Base-by-base conservation (phyloP, 1,140 invertebrate genomes). In the Drosophila bipectinata region DNA sequence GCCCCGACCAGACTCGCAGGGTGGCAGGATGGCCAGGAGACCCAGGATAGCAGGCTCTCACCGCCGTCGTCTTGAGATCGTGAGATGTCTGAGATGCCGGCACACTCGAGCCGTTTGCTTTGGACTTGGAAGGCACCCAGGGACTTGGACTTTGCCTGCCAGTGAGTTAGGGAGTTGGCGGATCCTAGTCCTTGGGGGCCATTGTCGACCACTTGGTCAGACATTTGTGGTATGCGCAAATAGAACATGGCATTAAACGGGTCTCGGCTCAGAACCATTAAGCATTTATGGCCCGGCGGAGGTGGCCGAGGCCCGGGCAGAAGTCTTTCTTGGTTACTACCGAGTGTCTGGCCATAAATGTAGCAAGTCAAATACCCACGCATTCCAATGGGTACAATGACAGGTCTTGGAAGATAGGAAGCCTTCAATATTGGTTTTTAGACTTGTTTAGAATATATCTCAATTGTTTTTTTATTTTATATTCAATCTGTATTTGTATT, bases 101-200 rank as follows among this genome's bases (percentile, higher is more conserved):
- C 82, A 78, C 82, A 85, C 78, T 79, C 64, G 57, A 47, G 39
- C 59, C 85, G 82, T 88, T 87, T 88, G 72, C 79, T 87, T 88
- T 72, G 53, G 82, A 64, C 60, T 67, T 6, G 5, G 15, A 26
- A 28, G 21, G 37, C 28, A 44, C 21, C 60, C 26, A 8, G 32
- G 56, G 30, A 49, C 24, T 24, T 18, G 21, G 41, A 15, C 41
- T 14, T 18, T 18, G 41, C 4, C n/a, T 44, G 41, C 41, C 14
- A 44, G 41, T 4, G 41, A 18, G 41, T 7, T n/a, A 37, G 34
- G 34, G 34, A 37, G 41, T 44, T 44, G 41, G 14, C n/a, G 14
- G 41, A 44, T 18, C 41, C 14, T 14, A 28, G 28, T 26, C 61
- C 61, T 47, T 21, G 51, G 63, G 26, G 66, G 32, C 66, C 66